Base-by-base conservation (phyloP, 2,113 vertebrate genomes). In the Pyxicephalus adspersus region DNA sequence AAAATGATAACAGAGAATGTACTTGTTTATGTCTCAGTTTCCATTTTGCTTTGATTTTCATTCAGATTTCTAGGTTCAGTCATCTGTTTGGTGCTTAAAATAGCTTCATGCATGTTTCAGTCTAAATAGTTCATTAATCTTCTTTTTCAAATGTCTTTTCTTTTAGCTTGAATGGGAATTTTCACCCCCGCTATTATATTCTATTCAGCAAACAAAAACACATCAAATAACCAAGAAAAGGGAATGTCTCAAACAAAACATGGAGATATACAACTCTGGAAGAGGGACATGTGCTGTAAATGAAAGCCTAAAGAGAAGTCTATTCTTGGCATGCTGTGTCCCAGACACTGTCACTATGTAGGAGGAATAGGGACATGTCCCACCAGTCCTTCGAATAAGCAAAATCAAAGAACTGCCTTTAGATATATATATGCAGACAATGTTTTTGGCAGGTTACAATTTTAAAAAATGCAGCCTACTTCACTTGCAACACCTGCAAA, bases 81-180 rank as follows among this genome's bases (percentile, higher is more conserved):
- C 71, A 82, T 82, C 28, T 82, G 70, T 81, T 80, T 73, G n/a
- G 61, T 64, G 51, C 80, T 75, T 64, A 82, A 82, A 82, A 82
- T 26, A 82, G 71, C 68, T 65, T 19, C 63, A 66, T 75, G 61
- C 71, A 54, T 23, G 7, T 73, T 26, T 82, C 61, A 29, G 74
- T 75, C 52, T 82, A 82, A 75, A 82, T 75, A 66, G 70, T 82
- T 75, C 61, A 82, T 82, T 82, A 82, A 82, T 82, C 52, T 82
- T 52, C 20, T 31, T 64, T 75, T 82, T 54, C 52, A 58, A 75
- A 82, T 75, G 70, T 82, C 80, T 82, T 82, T 82, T 82, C 60
- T 75, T 82, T 73, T 66, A 82, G 70, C 23, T 13, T 82, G 80
- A 82, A 82, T 75, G 61, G 55, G 52, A 58, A 22, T 82, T 74